Base-by-base conservation (phyloP, 2,113 vertebrate genomes). In the Aegithalos caudatus region DNA sequence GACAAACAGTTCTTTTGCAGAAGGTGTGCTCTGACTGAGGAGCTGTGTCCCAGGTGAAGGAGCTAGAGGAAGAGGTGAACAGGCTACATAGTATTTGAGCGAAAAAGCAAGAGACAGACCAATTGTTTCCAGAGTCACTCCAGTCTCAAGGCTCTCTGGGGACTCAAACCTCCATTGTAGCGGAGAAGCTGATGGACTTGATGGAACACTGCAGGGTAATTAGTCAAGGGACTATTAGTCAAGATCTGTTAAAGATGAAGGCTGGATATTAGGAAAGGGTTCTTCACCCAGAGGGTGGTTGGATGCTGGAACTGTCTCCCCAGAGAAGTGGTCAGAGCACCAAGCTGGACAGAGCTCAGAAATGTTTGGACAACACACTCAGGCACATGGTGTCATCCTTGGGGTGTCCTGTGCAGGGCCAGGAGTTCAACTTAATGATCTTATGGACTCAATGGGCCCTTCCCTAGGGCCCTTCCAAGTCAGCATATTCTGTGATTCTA, bases 21-120 rank as follows among this genome's bases (percentile, higher is more conserved):
- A 21, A 42, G 22, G 17, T 14, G 31, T 58, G 25, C 25, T 33
- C 53, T 33, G 71, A 13, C 18, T 58, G 37, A 51, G 83, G 53
- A 58, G 25, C 13, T 58, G 53, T 58, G 24, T 6, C 24, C 16
- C 35, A 57, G 10, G 35, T 11, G 14, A 42, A 57, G 71, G 51
- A 50, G 35, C 35, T 57, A 25, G 35, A 42, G 44, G 61, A 58
- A 48, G 25, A 31, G 10, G 13, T 22, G 44, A 67, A 50, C 21
- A 44, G 37, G 9, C 31, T 50, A 18, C 0, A 0, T 9, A 50
- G 31, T 22, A 27, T 10, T 58, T 0, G 0, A 67, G 25, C 0
- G 1, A 57, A 58, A 0, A 2, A 16, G 16, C 20, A 31, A 58
- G 71, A 85, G 24, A 21, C 1, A 29, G 21, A 48, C 7, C 10